Base-by-base conservation (phyloP, 2,797 vertebrate species). In the Channa striata region DNA sequence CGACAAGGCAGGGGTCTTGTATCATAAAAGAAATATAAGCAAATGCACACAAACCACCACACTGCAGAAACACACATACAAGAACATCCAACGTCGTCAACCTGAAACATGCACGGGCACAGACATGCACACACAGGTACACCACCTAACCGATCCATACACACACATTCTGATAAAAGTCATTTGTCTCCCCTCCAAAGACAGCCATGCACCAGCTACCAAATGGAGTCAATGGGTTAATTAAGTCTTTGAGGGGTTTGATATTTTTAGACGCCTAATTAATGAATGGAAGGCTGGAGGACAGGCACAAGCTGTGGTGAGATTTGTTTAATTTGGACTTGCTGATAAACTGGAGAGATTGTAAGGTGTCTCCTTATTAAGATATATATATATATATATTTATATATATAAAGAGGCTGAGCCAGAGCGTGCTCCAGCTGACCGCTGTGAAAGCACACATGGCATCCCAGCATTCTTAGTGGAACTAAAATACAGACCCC, bases 221-320 rank as follows among this genome's bases (percentile, higher is more conserved):
- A 61, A 91, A 82, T 79, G 64, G 82, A 93, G 90, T 90, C 84
- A 78, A 90, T 82, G 91, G 92, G 93, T 93, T 95, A 94, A 95
- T 95, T 94, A 93, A 93, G 91, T 94, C 91, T 95, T 92, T 89
- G 84, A 94, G 94, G 93, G 92, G 81, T 92, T 93, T 90, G 93
- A 88, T 94, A 94, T 95, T 94, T 95, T 94, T 94, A 93, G 93
- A 92, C 77, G 61, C 93, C 90, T 93, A 93, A 94, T 94, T 95
- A 94, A 93, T 88, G 85, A 87, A 91, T 12, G 36, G 79, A 91
- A 87, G 51, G 82, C 91, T 74, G 64, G 88, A 91, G 89, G 92
- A 92, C 76, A 77, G 88, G 78, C 69, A 11, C 89, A 93, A 91
- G 91, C 91, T 92, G 91, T 87, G 88, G 83, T 68, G 83, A 91